Base-by-base conservation (phyloP, 2,113 vertebrate genomes). In the Syngnathoides biaculeatus region DNA sequence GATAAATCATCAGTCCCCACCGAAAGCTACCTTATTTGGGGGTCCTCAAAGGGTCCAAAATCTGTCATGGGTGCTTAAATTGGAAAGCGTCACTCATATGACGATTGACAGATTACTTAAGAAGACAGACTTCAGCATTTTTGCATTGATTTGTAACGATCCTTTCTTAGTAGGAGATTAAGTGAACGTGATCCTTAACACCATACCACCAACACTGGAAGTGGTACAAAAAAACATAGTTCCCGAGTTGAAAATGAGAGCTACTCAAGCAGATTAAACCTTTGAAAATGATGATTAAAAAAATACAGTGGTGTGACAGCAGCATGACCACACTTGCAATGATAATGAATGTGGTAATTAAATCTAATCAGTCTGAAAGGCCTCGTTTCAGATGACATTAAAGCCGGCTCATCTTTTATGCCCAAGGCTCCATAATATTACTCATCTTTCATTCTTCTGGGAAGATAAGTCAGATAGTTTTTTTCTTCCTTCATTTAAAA, bases 321-420 rank as follows among this genome's bases (percentile, higher is more conserved):
- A 24, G 67, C 72, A 45, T n/a, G 22, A 74, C 71, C 45, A 60
- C 57, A 67, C 66, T 77, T 80, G 38, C 67, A 67, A 79, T 72
- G 72, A 65, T 84, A 85, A 88, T 85, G 76, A 53, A 70, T 64
- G 68, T 38, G 45, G 58, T 87, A 84, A 89, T 90, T 87, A 83
- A 67, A 75, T 84, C 71, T 86, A 81, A 88, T 85, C 79, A 58
- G 65, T 73, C 64, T 74, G 70, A 71, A 61, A 78, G 43, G 74
- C 69, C 73, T 56, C 69, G 47, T 61, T 73, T 73, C 42, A 19
- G 35, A 64, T 81, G 52, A 66, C 8, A 68, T 64, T 84, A 81
- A 87, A 79, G 69, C 78, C 53, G 5, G 52, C 73, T 74, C 72
- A 70, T 79, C 83, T 73, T 84, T 78, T 68, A 84, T 67, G 39